Base-by-base conservation (phyloP, 1,140 invertebrate genomes). In the Drosophila elegans region DNA sequence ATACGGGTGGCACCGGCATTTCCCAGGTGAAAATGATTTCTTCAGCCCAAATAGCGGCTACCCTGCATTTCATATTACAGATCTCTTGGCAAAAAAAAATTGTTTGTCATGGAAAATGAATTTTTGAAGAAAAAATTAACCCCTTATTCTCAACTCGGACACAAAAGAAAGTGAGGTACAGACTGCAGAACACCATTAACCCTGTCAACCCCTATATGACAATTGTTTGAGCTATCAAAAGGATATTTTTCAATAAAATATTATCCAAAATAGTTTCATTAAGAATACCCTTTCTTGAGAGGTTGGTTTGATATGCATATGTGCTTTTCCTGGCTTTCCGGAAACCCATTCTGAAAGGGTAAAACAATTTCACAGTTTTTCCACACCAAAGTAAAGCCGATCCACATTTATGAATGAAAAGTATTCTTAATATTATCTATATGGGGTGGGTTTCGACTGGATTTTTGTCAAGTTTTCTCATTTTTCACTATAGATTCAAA, bases 181-280 rank as follows among this genome's bases (percentile, higher is more conserved):
- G 64, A 9, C 64, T 68, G 64, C 46, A 16, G 13, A 12, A 52
- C 32, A 66, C 61, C 39, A 66, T 68, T 68, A 68, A 68, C 64
- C 60, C 61, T 68, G 64, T 68, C 64, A 68, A 68, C 64, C 64
- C 64, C 46, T 68, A 68, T 52, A 66, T 68, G 61, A 68, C 64
- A 68, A 68, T 66, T 44, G 60, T 51, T 38, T 44, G 29, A 21
- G 61, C 29, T 13, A 68, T 68, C 64, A 68, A 68, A 68, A 68
- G 60, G 64, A 68, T 68, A 68, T 64, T 68, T 68, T 68, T 68
- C 64, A 68, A 68, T 68, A 68, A 68, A 66, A 68, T 68, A 66
- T 64, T 68, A 45, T 44, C 38, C 64, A 34, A 63, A 63, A 66
- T 44, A 68, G 46, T 51, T 51, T 29, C 52, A 56, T 57, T 46